Percentiles rank a stretch among this genome's conserved stretches.
Evolutionary conservation across 2,888 invertebrate genomes (phyloP).

Genomic region (Parnassius apollo): DNA sequence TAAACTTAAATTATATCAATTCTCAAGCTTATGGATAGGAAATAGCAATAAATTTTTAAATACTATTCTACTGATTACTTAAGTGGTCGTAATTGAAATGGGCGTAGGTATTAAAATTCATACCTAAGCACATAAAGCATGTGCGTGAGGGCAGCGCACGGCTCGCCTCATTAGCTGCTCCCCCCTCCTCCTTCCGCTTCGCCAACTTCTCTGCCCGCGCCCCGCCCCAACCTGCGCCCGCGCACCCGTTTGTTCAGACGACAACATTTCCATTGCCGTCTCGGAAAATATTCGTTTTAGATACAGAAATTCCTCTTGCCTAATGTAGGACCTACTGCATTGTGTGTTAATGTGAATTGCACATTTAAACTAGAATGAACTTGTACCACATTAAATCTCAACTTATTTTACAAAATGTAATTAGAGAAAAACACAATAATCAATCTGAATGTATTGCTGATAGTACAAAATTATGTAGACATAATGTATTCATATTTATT

Average conservation of each 20-base stretch:
- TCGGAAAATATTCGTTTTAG: slow-evolving; percentile 73
- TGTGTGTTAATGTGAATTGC: slow-evolving; percentile 64
- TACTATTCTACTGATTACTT: slow-evolving; percentile 15
- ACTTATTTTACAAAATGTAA: too few species aligned
- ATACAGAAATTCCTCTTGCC: slow-evolving; percentile 43
- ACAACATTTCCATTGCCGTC: slow-evolving; percentile 71
- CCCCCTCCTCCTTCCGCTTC: slow-evolving; percentile 40
- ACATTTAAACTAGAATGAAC: slow-evolving; percentile 2
- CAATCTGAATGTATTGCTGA: too few species aligned
- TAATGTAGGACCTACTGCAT: slow-evolving; percentile 39
- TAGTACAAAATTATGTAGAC: too few species aligned
- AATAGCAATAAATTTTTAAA: slow-evolving; percentile 6
- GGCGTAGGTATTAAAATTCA: slow-evolving; percentile 59
- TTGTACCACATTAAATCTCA: background rate
- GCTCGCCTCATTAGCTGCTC: slow-evolving; percentile 66
- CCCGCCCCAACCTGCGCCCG: slow-evolving; percentile 42
- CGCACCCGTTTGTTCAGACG: slow-evolving; percentile 67
- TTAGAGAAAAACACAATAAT: too few species aligned
- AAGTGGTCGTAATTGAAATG: slow-evolving; percentile 54
- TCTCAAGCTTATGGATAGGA: background rate
- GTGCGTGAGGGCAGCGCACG: slow-evolving; percentile 66
- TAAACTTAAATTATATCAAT: background rate
- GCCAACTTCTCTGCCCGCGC: slow-evolving; percentile 21
- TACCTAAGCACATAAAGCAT: slow-evolving; percentile 61
- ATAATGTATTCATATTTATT: too few species aligned